Base-by-base conservation (phyloP, 2,797 vertebrate species). In the Intellagama lesueurii region DNA sequence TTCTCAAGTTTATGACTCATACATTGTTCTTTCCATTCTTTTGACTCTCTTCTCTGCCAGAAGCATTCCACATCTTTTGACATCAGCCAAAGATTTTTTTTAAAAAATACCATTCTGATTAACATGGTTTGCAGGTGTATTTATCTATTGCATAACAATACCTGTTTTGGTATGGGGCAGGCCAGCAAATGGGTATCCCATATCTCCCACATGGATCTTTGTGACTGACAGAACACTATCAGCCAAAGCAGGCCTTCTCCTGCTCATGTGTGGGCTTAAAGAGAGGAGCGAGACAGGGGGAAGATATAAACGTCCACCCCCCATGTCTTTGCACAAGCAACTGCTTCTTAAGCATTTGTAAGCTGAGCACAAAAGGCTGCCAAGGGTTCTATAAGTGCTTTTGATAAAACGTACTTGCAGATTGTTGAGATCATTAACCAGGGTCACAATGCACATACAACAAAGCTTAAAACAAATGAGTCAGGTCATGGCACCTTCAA, bases 21-120 rank as follows among this genome's bases (percentile, higher is more conserved):
- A 28, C 32, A 28, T 70, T 78, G 24, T 56, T 83, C 73, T 83
- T 84, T 66, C 72, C 47, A 69, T 78, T 70, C 47, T 77, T 83
- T 49, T 30, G 6, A 76, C 16, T 70, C 9, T n/a, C 30, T 52
- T 22, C 40, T 40, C 40, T 88, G n/a, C 14, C 60, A 68, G 47
- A 26, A 30, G 44, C 81, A 84, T 84, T 89, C 73, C 16, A 52
- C 47, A 84, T 69, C 47, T 22, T 44, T 84, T 78, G 60, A 47
- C 44, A 83, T 49, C n/a, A 69, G n/a, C 2, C 40, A 68, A 78
- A 56, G n/a, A 4, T 30, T 32, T 35, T 68, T 24, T 49, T 76
- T 76, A 40, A 40, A 40, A 19, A 78, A 84, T 14, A 8, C 26
- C 3, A 40, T n/a, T 28, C 30, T 24, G n/a, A 78, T 40, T 52